Conservation (phyloP, 2,797 vertebrate species). For the Hipposideros larvatus region DNA sequence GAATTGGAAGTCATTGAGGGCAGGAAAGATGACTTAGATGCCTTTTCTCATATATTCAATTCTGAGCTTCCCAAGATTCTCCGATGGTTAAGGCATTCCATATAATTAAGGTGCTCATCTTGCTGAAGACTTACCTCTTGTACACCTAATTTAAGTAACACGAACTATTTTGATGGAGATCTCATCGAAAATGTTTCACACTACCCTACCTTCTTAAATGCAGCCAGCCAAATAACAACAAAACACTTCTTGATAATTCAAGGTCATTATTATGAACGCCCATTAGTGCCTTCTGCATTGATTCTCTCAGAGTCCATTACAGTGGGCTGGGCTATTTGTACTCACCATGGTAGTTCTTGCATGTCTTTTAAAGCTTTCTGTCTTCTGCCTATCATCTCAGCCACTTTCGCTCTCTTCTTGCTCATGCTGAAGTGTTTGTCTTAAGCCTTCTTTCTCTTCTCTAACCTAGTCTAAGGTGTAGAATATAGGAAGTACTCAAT, state of each 20-base stretch:
- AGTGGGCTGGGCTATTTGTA: not conserved
- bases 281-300: too few relatives aligned
- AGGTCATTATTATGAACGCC: not conserved
- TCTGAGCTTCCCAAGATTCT: slow-evolving; percentile 27
- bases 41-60: slow-evolving; percentile 62
- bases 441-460: slow-evolving; percentile 28
- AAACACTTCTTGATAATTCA: not conserved
- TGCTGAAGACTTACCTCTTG: slow-evolving; percentile 35
- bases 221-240: not conserved
- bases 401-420: not conserved
- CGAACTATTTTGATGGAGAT: slow-evolving; percentile 28
- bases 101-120: not conserved
- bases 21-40: slow-evolving; percentile 53
- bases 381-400: not conserved
- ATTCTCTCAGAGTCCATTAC: not conserved
- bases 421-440: not conserved
- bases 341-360: not conserved
- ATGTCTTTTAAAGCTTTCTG: not conserved
- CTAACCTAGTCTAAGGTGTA: not conserved
- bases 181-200: not conserved
- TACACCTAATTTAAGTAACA: slow-evolving; percentile 54
- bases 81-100: slow-evolving; percentile 57
- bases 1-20: slow-evolving; percentile 59
- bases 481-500: not conserved
- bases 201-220: not conserved